phyloP scores from a whole-genome alignment of 2,888 invertebrate species.

The Drosophila kokeensis region DNA sequence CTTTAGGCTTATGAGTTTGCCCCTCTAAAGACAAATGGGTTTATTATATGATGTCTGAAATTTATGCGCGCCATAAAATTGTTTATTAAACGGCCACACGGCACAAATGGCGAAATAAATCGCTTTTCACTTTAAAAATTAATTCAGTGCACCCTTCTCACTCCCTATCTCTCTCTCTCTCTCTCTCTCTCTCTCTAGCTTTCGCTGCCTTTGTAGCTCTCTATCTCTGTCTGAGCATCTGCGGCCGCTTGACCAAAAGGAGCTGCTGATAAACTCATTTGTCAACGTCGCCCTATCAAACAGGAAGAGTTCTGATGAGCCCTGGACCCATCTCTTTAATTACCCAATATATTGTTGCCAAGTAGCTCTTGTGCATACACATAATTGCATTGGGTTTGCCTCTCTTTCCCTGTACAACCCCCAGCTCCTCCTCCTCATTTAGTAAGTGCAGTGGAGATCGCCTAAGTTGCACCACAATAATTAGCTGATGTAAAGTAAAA shows the following conservation, averaged over 20 bases:
- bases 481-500: neutral
- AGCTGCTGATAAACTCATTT: constrained; percentile 79
- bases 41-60: constrained; percentile 77
- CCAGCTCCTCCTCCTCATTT: constrained; percentile 1
- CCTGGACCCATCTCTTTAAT: constrained; percentile 71
- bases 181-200: neutral
- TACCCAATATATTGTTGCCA: constrained; percentile 67
- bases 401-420: neutral
- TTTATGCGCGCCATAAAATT: constrained; percentile 78
- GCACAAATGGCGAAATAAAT: constrained; percentile 78
- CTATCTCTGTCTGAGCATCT: constrained; percentile 11
- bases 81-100: constrained; percentile 75
- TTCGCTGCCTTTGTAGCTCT: neutral
- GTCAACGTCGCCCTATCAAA: constrained; percentile 62
- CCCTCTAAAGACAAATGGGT: constrained; percentile 70
- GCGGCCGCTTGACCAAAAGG: constrained; percentile 27
- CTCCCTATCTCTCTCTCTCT: neutral
- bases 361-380: constrained; percentile 53
- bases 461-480: neutral
- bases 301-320: constrained; percentile 40
- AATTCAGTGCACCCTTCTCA: constrained; percentile 29
- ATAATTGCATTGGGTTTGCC: constrained; percentile 65
- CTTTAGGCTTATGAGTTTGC: constrained; percentile 39
- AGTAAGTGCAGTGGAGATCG: constrained; percentile 45
- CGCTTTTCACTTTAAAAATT: constrained; percentile 76